Conservation (phyloP, 2,113 vertebrate genomes). For the Litocranius walleri region DNA sequence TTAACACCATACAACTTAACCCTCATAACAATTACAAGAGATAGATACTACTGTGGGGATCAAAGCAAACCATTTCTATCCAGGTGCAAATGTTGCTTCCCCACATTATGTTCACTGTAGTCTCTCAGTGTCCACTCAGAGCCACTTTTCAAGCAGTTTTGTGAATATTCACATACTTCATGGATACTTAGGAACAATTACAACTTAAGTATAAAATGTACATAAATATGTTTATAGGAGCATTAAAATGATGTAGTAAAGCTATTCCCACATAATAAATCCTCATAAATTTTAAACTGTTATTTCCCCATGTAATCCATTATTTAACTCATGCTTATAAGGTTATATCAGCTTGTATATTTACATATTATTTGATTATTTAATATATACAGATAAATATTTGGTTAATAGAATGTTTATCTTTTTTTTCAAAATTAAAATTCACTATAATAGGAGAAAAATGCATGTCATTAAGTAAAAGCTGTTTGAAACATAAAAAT, state of each 20-base stretch:
- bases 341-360: conserved; percentile 55
- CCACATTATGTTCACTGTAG: background rate
- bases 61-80: background rate
- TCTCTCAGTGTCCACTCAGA: background rate
- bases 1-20: background rate
- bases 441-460: background rate
- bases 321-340: conserved; percentile 42
- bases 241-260: conserved; percentile 64
- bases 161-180: conserved; percentile 34
- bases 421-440: background rate
- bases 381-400: conserved; percentile 40
- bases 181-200: conserved; percentile 59
- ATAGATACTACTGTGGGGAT: background rate
- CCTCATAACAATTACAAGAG: background rate
- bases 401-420: background rate
- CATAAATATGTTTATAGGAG: conserved; percentile 60
- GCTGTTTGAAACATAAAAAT: conserved; percentile 10
- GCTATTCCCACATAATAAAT: conserved; percentile 70
- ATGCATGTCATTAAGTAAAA: background rate
- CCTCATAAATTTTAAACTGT: conserved; percentile 51
- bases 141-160: conserved; percentile 8
- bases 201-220: conserved; percentile 47
- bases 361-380: conserved; percentile 38
- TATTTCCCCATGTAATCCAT: conserved; percentile 52
- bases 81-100: background rate